Evolutionary conservation across 2,113 vertebrate species (phyloP).

Genomic region (Carettochelys insculpta): DNA sequence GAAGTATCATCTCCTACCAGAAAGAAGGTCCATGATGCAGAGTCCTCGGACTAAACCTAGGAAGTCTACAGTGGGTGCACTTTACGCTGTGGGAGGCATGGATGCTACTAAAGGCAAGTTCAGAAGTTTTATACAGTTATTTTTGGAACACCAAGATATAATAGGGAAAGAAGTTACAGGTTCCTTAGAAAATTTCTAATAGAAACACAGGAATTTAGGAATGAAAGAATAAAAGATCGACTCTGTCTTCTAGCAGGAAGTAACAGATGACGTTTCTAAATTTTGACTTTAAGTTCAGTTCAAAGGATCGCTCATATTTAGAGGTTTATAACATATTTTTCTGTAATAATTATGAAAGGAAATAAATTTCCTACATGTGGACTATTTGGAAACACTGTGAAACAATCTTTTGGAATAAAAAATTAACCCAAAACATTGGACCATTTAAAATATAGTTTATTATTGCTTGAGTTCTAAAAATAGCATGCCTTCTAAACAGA

Average conservation of each 20-base stretch:
- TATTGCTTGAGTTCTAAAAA: background rate
- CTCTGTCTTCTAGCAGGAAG: background rate
- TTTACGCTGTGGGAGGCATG: slow-evolving; percentile 97
- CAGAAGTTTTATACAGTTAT: background rate
- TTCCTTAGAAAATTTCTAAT: background rate
- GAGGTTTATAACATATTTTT: background rate
- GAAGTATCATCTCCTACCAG: slow-evolving; percentile 97
- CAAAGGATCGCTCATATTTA: background rate
- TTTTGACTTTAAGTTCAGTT: background rate
- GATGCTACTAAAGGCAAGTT: slow-evolving; percentile 90
- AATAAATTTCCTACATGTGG: background rate
- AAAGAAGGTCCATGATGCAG: slow-evolving; percentile 93
- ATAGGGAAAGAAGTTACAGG: background rate
- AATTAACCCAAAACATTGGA: background rate
- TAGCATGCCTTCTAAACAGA: background rate
- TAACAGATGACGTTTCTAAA: rapidly evolving
- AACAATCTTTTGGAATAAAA: rapidly evolving
- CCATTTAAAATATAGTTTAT: background rate
- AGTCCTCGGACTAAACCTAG: slow-evolving; percentile 95
- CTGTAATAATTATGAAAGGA: background rate
- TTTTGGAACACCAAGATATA: background rate
- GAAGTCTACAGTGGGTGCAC: slow-evolving; percentile 96
- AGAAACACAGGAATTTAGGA: background rate
- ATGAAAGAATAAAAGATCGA: background rate
- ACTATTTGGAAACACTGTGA: background rate